These are phyloP conservation scores for Tragelaphus eurycerus DNA, from an alignment of 2,797 vertebrate genomes.

Conservation along the genomic window DNA sequence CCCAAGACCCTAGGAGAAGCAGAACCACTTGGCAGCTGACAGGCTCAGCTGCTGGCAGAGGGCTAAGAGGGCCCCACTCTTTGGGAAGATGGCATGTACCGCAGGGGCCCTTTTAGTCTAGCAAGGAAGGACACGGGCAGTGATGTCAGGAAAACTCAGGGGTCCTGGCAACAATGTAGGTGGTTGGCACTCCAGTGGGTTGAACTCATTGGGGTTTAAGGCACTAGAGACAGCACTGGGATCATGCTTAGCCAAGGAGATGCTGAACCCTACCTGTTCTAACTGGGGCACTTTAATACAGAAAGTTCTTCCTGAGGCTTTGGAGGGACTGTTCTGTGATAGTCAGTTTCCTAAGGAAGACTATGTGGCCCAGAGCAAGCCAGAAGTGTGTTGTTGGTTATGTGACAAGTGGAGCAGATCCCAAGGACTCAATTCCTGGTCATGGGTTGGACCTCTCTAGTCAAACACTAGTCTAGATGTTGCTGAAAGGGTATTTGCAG, in stretches of 20 bases:
- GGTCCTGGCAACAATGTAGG: background rate
- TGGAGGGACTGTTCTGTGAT: background rate
- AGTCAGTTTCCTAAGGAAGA: background rate
- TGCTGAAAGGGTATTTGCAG: background rate
- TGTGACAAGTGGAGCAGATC: background rate
- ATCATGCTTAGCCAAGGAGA: background rate
- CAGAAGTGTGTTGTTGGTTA: background rate
- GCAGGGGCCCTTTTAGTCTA: fast-evolving
- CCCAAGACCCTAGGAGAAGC: background rate
- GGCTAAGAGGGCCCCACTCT: background rate
- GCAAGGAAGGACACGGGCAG: background rate
- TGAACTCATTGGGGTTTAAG: background rate
- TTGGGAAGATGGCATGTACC: background rate
- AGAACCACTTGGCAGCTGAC: background rate
- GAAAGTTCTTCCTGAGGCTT: background rate
- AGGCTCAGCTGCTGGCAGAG: background rate
- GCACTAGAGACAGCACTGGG: background rate
- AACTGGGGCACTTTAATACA: fast-evolving
- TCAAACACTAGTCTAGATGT: background rate
- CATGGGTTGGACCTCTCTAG: background rate
- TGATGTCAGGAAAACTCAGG: background rate
- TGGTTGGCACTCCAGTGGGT: background rate
- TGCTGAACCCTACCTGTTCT: background rate
- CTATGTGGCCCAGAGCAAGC: background rate
- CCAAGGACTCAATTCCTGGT: background rate